Conservation (phyloP, 2,797 vertebrate species). For the Novumbra hubbsi region DNA sequence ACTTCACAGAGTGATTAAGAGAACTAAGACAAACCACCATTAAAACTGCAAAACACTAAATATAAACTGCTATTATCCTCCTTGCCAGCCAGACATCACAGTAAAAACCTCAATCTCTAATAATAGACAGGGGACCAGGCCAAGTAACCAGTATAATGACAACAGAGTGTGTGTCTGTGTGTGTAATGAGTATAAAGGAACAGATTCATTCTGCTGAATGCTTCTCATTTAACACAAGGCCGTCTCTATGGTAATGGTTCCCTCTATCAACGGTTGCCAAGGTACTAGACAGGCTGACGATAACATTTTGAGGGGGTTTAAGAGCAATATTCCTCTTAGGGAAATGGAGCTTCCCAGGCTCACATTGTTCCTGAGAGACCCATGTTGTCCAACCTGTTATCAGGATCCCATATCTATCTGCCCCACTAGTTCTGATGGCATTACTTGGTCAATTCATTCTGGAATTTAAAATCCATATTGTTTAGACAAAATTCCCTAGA, state of each 20-base stretch:
- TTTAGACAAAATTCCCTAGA: no score
- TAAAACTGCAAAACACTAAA: not conserved
- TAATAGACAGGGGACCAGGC: conserved; percentile 32
- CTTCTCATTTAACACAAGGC: conserved; percentile 17
- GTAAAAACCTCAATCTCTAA: conserved; percentile 2
- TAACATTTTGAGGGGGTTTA: not conserved
- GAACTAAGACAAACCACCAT: not conserved
- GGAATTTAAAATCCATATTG: no score
- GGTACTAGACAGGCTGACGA: not conserved
- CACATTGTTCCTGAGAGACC: not conserved
- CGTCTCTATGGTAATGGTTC: conserved; percentile 14
- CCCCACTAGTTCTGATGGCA: no score
- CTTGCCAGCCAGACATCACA: not conserved
- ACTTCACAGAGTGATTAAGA: not conserved
- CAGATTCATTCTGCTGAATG: conserved; percentile 31
- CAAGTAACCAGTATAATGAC: conserved; percentile 40
- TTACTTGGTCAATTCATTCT: no score
- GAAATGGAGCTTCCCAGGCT: not conserved
- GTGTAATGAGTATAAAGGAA: conserved; percentile 18
- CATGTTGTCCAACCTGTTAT: not conserved
- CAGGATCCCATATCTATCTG: not conserved
- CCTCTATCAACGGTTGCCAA: conserved; percentile 11
- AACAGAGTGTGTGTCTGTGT: conserved; percentile 7
- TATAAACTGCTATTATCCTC: not conserved
- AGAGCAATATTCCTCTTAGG: not conserved